Conservation (phyloP, 2,113 vertebrate species). For the Mionectes macconnelli region DNA sequence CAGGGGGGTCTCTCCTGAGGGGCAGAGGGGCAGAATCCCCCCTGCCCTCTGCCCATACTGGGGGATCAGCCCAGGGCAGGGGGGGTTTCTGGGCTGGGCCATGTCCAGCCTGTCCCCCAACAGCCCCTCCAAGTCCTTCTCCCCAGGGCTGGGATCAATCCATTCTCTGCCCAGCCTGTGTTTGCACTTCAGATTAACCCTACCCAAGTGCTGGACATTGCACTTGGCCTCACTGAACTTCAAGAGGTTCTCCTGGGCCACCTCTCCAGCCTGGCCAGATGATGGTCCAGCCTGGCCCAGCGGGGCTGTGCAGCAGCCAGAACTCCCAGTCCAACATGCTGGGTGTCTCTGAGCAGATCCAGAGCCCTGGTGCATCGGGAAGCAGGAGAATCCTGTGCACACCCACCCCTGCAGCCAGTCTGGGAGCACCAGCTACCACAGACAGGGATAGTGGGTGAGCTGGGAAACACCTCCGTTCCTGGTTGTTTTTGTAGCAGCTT, state of each 20-base stretch:
- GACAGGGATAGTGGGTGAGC: not conserved
- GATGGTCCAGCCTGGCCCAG: not conserved
- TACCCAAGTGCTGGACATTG: not conserved
- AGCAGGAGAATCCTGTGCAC: not conserved
- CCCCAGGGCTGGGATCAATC: not conserved
- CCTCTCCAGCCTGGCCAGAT: not conserved
- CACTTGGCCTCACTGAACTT: not conserved
- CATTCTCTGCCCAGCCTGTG: not conserved
- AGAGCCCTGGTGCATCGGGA: not conserved
- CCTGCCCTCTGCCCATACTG: not conserved
- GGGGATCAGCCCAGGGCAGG: not conserved
- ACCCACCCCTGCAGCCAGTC: rapidly evolving
- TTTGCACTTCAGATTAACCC: not conserved
- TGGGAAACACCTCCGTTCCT: not conserved
- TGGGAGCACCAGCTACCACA: not conserved
- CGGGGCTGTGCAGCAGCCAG: not conserved
- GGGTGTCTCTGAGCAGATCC: not conserved
- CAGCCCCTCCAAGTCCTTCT: not conserved
- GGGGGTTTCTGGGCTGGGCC: not conserved
- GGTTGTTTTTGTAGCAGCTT: not conserved
- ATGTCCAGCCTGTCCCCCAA: not conserved
- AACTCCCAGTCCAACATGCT: not conserved
- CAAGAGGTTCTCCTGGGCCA: not conserved
- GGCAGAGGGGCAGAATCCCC: not conserved
- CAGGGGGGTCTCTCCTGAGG: not conserved